Percentiles rank a stretch among this genome's conserved stretches.
Conservation (phyloP, 2,797 vertebrate genomes). For the Kryptolebias ocellatus region DNA sequence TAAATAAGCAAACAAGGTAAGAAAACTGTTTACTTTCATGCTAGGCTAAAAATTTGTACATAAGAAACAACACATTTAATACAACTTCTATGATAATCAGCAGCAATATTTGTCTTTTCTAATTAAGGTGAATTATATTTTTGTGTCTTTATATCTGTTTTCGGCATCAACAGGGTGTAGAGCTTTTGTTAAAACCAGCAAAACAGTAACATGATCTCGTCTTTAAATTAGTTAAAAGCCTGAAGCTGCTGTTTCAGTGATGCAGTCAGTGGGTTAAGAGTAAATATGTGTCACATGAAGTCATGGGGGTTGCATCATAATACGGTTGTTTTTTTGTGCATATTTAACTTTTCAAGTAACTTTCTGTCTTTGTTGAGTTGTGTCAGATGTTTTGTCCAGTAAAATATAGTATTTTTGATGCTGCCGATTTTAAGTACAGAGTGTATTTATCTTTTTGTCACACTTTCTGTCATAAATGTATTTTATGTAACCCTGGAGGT, state of each 20-base stretch:
- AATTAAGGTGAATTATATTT: neutral
- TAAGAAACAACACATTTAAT: neutral
- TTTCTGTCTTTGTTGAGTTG: neutral
- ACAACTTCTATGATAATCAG: no score
- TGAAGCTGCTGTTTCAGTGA: conserved; percentile 47
- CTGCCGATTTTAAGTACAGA: neutral
- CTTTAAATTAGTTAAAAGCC: conserved; percentile 75
- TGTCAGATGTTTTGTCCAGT: neutral
- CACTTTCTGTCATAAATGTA: neutral
- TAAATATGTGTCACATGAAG: conserved; percentile 37
- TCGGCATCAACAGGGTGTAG: conserved; percentile 41
- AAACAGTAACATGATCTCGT: conserved; percentile 60
- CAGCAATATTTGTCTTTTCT: neutral
- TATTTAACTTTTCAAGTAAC: conserved; percentile 3
- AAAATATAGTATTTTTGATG: neutral
- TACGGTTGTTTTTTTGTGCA: neutral
- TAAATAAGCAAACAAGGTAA: no score
- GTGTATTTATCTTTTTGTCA: no score
- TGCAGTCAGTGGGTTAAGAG: conserved; percentile 43
- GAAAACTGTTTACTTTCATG: no score
- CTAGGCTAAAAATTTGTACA: no score
- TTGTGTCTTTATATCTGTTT: conserved; percentile 19
- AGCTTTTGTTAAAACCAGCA: conserved; percentile 53
- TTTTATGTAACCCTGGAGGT: no score
- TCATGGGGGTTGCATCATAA: conserved; percentile 8